A percentile compares a stretch with the other conserved stretches of the same genome.
phyloP scores from a whole-genome alignment of 2,797 vertebrate species.

The Chromis chromis region DNA sequence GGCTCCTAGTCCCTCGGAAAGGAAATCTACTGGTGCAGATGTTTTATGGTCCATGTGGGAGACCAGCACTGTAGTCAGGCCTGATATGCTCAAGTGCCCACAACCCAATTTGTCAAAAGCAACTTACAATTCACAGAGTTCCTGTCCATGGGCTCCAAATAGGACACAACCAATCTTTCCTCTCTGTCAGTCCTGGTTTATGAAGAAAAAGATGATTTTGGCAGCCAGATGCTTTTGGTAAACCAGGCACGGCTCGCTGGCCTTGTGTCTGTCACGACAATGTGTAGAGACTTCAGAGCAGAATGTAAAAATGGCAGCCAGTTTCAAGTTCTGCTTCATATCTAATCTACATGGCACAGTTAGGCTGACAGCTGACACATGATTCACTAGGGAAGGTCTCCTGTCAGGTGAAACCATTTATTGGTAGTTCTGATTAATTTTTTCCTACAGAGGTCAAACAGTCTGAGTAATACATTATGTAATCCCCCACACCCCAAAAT shows the following conservation, averaged over 20 bases:
- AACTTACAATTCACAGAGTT: constrained; percentile 59
- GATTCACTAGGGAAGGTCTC: constrained; percentile 26
- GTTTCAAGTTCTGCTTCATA: constrained; percentile 54
- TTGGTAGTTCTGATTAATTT: neutral
- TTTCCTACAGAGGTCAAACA: constrained; percentile 32
- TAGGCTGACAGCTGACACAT: constrained; percentile 57
- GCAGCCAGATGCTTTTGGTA: constrained; percentile 60
- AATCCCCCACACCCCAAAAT: neutral
- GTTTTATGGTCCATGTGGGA: constrained; percentile 43
- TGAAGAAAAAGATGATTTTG: constrained; percentile 66
- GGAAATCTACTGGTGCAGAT: constrained; percentile 11
- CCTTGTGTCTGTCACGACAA: constrained; percentile 63
- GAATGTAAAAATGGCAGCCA: constrained; percentile 55
- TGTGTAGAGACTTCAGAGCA: constrained; percentile 54
- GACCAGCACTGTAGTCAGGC: constrained; percentile 26
- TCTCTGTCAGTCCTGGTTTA: constrained; percentile 64
- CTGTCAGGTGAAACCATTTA: constrained; percentile 25
- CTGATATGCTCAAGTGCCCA: constrained; percentile 24
- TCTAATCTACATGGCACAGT: constrained; percentile 56
- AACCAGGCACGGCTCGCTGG: constrained; percentile 58
- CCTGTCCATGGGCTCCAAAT: constrained; percentile 45
- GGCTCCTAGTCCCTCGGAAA: neutral
- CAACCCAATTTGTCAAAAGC: constrained; percentile 61
- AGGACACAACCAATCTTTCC: constrained; percentile 54
- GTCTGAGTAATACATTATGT: constrained; percentile 9